Percentiles rank a stretch among this genome's conserved stretches.
phyloP scores from a whole-genome alignment of 2,888 invertebrate genomes.

The Eurois occulta region DNA sequence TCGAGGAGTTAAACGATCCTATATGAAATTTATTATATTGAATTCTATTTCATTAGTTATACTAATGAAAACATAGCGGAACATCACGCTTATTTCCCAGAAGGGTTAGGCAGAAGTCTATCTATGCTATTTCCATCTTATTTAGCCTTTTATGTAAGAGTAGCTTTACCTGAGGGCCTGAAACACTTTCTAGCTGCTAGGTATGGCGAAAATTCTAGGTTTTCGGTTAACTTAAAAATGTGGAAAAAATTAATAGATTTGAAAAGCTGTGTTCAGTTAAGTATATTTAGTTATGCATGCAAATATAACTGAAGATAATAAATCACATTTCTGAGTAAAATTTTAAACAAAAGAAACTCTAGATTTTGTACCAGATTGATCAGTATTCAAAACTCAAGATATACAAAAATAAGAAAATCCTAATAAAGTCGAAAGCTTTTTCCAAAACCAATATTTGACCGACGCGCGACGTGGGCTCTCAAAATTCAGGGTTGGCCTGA shows the following conservation, averaged over 20 bases:
- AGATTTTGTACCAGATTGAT: background rate
- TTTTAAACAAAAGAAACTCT: background rate
- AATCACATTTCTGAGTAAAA: background rate
- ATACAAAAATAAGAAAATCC: slow-evolving; percentile 40
- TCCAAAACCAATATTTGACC: slow-evolving; percentile 63
- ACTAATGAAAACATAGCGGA: background rate
- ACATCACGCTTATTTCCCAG: too few relatives aligned
- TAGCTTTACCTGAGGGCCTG: background rate
- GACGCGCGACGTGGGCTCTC: slow-evolving; percentile 43
- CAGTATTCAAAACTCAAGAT: slow-evolving; percentile 32
- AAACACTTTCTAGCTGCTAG: background rate
- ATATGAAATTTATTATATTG: background rate
- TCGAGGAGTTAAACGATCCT: background rate
- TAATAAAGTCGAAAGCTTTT: slow-evolving; percentile 60
- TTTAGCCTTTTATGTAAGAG: background rate
- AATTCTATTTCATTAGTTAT: background rate
- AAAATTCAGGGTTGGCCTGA: slow-evolving; percentile 62
- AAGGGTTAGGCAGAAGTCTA: background rate
- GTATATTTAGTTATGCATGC: background rate
- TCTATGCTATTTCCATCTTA: background rate
- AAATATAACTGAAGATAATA: background rate
- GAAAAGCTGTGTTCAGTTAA: background rate
- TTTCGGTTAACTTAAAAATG: background rate
- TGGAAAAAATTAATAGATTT: background rate
- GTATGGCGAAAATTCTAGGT: background rate